A percentile compares a stretch with the other conserved stretches of the same genome.
phyloP scores from a whole-genome alignment of 2,888 invertebrate genomes.

The Clistopyga incitator region DNA sequence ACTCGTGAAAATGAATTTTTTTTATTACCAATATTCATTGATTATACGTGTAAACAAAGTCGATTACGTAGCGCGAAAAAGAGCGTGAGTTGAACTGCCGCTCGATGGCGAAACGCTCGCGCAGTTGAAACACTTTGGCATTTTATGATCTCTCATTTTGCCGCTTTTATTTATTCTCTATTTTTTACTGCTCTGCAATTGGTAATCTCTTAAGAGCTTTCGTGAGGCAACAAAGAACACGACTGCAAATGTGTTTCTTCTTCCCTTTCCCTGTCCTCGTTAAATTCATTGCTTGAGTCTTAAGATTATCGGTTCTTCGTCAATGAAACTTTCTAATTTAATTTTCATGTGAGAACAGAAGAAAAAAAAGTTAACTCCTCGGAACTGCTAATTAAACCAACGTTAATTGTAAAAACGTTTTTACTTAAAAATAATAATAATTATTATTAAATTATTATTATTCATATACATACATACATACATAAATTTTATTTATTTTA shows the following conservation, averaged over 20 bases:
- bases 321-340: no score
- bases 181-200: background rate
- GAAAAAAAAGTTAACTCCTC: no score
- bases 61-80: background rate
- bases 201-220: slow-evolving; percentile 42
- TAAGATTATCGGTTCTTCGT: no score
- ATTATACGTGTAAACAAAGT: slow-evolving; percentile 9
- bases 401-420: no score
- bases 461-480: no score
- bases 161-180: slow-evolving; percentile 12
- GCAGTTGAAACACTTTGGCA: background rate
- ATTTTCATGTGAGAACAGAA: no score
- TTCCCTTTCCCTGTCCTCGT: background rate
- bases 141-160: slow-evolving; percentile 10
- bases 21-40: background rate
- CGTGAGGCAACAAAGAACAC: slow-evolving; percentile 10
- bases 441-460: no score
- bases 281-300: no score
- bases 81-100: background rate
- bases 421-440: no score
- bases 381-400: no score
- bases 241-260: background rate
- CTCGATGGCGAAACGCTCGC: background rate
- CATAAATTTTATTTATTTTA: no score
- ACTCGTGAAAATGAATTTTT: slow-evolving; percentile 33